Conservation (phyloP, 2,113 vertebrate genomes). For the Porphyrio hochstetteri region DNA sequence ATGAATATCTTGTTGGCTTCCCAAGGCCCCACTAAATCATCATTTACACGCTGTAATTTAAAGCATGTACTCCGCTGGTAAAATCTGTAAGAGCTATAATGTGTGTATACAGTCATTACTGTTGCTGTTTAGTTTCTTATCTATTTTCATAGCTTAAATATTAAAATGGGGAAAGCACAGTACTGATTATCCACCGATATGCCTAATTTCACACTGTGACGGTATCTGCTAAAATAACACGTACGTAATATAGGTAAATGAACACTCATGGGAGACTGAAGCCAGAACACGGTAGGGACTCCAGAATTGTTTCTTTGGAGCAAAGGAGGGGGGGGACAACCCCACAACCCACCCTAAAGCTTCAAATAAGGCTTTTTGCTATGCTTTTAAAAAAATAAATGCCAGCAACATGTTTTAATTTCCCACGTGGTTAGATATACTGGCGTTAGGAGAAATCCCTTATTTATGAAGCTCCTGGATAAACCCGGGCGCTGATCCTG, state of each 20-base stretch:
- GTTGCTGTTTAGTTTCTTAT: background rate
- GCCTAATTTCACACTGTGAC: background rate
- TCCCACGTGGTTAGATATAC: slow-evolving; percentile 1
- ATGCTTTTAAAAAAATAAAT: slow-evolving; percentile 42
- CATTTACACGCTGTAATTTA: slow-evolving; percentile 18
- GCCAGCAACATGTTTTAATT: slow-evolving; percentile 47
- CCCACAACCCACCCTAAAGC: background rate
- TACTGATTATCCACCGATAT: slow-evolving; percentile 22
- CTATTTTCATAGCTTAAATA: slow-evolving; percentile 33
- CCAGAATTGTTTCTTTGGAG: slow-evolving; percentile 11
- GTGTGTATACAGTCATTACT: background rate
- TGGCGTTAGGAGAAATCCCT: background rate
- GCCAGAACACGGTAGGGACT: background rate
- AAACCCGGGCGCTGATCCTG: background rate
- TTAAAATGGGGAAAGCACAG: slow-evolving; percentile 20
- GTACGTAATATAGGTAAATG: background rate
- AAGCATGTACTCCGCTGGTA: background rate
- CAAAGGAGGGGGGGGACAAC: background rate
- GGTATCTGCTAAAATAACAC: slow-evolving; percentile 3
- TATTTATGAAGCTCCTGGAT: background rate
- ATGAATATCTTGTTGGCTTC: background rate
- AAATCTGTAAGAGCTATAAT: background rate
- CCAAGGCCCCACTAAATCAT: slow-evolving; percentile 10
- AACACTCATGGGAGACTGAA: background rate
- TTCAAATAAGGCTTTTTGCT: slow-evolving; percentile 25